Conservation (phyloP, 1,140 invertebrate species). For the Cheumatopsyche charites region DNA sequence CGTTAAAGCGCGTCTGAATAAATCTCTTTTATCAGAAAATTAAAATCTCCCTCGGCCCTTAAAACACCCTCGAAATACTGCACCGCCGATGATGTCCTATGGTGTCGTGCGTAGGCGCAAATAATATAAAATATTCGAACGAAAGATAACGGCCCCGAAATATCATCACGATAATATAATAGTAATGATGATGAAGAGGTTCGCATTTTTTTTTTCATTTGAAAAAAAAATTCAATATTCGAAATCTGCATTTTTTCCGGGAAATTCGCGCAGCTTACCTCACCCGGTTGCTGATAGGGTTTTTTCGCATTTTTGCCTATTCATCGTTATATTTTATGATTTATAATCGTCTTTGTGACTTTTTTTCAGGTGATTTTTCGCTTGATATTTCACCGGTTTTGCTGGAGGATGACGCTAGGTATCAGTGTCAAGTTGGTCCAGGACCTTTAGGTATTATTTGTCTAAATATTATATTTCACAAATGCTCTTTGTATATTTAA, state of each 20-base stretch:
- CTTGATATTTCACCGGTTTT: conserved; percentile 75
- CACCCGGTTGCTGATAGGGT: too few species aligned
- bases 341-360: conserved; percentile 23
- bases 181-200: too few species aligned
- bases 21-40: conserved; percentile 39
- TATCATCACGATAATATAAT: too few species aligned
- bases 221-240: too few species aligned
- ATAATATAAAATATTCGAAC: too few species aligned
- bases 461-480: neutral
- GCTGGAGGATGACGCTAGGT: conserved; percentile 77
- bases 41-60: conserved; percentile 30
- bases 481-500: neutral
- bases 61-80: neutral
- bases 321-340: too few species aligned
- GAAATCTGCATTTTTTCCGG: too few species aligned
- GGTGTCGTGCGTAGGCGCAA: too few species aligned
- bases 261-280: too few species aligned
- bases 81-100: neutral
- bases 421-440: conserved; percentile 77
- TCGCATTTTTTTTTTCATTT: too few species aligned
- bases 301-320: too few species aligned
- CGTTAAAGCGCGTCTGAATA: conserved; percentile 32
- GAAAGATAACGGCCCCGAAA: too few species aligned
- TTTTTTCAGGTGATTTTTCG: conserved; percentile 71
- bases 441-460: conserved; percentile 63